phyloP scores from a whole-genome alignment of 2,113 vertebrate genomes.

The Acanthisitta chloris region DNA sequence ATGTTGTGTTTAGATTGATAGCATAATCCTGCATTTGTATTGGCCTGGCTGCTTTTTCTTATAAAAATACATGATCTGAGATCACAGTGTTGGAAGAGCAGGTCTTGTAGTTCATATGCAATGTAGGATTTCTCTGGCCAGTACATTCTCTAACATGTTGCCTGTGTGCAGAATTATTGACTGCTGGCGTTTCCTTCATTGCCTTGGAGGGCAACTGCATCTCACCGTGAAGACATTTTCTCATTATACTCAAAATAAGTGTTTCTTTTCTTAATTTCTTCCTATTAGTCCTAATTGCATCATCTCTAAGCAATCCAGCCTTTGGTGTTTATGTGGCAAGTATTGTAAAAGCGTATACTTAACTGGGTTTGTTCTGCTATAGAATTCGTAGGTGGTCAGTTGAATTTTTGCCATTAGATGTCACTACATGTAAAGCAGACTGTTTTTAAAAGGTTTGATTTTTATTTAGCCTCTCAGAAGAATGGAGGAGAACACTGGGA shows the following conservation, averaged over 20 bases:
- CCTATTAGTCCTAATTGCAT: background rate
- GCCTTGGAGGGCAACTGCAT: background rate
- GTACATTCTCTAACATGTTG: background rate
- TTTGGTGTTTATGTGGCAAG: background rate
- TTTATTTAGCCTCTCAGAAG: conserved; percentile 23
- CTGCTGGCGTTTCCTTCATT: background rate
- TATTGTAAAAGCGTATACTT: background rate
- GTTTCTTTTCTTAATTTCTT: background rate
- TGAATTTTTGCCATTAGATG: conserved; percentile 57
- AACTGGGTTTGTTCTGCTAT: background rate
- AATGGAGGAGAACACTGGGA: conserved; percentile 14
- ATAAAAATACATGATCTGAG: background rate
- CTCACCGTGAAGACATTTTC: background rate
- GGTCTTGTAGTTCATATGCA: background rate
- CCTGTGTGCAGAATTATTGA: background rate
- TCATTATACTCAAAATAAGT: background rate
- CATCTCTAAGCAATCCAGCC: background rate
- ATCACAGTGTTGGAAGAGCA: background rate
- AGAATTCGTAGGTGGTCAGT: background rate
- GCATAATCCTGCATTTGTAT: background rate
- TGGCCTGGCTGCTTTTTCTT: background rate
- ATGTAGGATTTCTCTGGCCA: background rate
- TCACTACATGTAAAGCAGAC: background rate
- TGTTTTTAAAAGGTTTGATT: background rate
- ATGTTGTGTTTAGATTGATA: background rate